Conservation (phyloP, 2,113 vertebrate species). For the Crocuta crocuta region DNA sequence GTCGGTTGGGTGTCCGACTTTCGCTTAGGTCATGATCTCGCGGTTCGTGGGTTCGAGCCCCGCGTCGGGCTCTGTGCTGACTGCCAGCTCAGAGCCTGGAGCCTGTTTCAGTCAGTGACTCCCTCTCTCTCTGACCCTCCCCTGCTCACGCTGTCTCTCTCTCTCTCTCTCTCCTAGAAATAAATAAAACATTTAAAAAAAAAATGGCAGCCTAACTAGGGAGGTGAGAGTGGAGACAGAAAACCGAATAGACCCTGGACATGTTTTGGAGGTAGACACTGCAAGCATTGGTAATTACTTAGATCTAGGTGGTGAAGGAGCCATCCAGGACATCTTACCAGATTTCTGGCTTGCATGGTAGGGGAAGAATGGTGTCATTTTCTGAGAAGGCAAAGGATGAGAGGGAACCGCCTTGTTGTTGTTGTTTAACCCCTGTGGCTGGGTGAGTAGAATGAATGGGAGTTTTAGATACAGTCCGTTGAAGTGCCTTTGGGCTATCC, state of each 20-base stretch:
- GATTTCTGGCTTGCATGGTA: neutral
- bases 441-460: neutral
- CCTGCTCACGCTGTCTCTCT: too few species aligned
- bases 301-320: neutral
- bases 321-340: neutral
- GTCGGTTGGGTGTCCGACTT: too few species aligned
- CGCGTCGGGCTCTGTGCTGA: too few species aligned
- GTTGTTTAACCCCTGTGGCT: neutral
- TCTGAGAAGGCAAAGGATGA: neutral
- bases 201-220: neutral
- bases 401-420: neutral
- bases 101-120: too few species aligned
- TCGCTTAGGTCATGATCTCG: too few species aligned
- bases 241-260: neutral
- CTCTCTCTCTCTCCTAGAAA: too few species aligned
- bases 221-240: neutral
- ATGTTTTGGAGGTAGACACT: neutral
- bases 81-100: too few species aligned
- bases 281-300: neutral
- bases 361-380: neutral
- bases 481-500: neutral
- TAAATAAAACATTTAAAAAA: too few species aligned
- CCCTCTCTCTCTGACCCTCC: too few species aligned
- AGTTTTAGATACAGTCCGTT: neutral
- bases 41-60: too few species aligned